phyloP scores from a whole-genome alignment of 2,797 vertebrate genomes.

The Uromys caudimaculatus region DNA sequence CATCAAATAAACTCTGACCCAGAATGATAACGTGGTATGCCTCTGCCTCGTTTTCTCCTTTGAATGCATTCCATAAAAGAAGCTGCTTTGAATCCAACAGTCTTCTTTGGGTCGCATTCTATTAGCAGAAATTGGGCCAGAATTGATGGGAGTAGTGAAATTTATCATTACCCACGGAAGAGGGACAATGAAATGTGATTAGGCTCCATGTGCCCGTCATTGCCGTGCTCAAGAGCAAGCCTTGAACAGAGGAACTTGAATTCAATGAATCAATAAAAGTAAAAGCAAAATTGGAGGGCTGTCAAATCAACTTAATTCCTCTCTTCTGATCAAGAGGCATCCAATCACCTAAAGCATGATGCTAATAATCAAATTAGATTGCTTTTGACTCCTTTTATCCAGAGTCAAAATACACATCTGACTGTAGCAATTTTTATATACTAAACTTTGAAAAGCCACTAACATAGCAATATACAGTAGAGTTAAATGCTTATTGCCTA shows the following conservation, averaged over 20 bases:
- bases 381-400: conserved; percentile 80
- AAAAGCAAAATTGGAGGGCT: conserved; percentile 90
- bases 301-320: conserved; percentile 90
- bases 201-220: conserved; percentile 83
- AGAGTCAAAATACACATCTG: conserved; percentile 78
- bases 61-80: conserved; percentile 59
- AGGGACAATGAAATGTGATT: conserved; percentile 88
- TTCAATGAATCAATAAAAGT: conserved; percentile 89
- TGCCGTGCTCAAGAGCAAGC: conserved; percentile 83
- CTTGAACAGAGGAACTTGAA: conserved; percentile 83
- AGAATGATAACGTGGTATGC: conserved; percentile 68
- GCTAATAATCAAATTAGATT: conserved; percentile 88
- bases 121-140: conserved; percentile 82
- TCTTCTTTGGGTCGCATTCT: conserved; percentile 81
- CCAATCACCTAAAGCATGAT: conserved; percentile 83
- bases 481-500: conserved; percentile 70
- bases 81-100: conserved; percentile 69
- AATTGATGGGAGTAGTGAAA: conserved; percentile 86
- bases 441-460: conserved; percentile 66
- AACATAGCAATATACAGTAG: conserved; percentile 8
- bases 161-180: conserved; percentile 86
- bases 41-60: conserved; percentile 38
- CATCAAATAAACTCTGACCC: conserved; percentile 75
- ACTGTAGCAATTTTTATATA: conserved; percentile 62
- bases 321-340: conserved; percentile 86